Percentiles rank a stretch among this genome's conserved stretches.
Conservation (phyloP, 2,113 vertebrate genomes). For the Cyanocitta stelleri region DNA sequence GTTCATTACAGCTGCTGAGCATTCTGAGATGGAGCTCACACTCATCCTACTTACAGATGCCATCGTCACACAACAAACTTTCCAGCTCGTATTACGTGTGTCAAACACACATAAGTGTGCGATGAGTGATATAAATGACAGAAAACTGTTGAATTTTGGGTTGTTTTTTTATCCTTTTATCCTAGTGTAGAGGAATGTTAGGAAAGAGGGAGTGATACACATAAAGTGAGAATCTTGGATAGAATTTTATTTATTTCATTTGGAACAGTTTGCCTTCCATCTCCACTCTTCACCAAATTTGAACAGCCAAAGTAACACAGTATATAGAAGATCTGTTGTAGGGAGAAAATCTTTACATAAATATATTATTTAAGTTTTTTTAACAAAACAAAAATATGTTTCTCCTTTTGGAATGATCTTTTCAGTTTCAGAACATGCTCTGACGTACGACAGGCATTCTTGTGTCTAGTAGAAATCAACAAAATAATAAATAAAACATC, state of each 20-base stretch:
- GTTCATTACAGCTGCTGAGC: background rate
- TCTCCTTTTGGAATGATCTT: background rate
- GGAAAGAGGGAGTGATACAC: background rate
- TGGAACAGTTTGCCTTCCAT: background rate
- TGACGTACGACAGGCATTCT: background rate
- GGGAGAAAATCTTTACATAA: background rate
- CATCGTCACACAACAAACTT: background rate
- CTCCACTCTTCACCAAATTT: background rate
- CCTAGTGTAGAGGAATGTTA: background rate
- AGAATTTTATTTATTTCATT: background rate
- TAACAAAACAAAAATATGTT: background rate
- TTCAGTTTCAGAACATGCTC: background rate
- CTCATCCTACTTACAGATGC: background rate
- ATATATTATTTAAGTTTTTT: background rate
- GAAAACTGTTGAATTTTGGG: background rate
- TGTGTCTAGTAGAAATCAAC: background rate
- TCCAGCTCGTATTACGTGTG: background rate
- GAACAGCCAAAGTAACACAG: background rate
- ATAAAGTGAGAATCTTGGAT: background rate
- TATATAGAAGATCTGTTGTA: background rate
- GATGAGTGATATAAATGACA: background rate
- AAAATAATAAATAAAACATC: background rate
- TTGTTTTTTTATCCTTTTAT: background rate
- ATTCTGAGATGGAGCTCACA: background rate
- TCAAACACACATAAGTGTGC: background rate